Percentiles rank a stretch among this genome's conserved stretches.
phyloP scores from a whole-genome alignment of 2,113 vertebrate species.

The Pluvianellus socialis region DNA sequence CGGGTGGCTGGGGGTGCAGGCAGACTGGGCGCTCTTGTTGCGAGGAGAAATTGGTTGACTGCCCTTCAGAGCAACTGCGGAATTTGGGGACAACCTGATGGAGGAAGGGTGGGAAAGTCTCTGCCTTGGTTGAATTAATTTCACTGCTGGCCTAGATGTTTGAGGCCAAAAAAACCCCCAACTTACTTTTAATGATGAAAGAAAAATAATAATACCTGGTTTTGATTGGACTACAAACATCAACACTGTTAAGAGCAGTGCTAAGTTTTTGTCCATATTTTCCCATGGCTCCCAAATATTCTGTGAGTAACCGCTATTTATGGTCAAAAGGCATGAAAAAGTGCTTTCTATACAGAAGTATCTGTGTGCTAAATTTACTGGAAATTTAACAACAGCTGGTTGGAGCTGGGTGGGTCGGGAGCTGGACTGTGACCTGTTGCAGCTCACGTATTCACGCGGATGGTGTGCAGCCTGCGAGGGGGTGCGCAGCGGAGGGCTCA shows the following conservation, averaged over 20 bases:
- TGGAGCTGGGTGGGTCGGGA: background rate
- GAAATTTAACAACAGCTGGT: background rate
- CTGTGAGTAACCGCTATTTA: background rate
- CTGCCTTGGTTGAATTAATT: background rate
- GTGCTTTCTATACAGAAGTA: background rate
- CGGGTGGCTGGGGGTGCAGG: background rate
- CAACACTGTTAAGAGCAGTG: background rate
- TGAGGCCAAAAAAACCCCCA: background rate
- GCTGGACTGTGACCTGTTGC: background rate
- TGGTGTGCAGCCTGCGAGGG: too few species aligned
- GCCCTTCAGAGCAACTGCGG: background rate
- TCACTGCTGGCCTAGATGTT: background rate
- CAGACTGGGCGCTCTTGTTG: background rate
- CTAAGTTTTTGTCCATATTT: background rate
- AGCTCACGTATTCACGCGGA: rapidly evolving
- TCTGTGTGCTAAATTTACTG: background rate
- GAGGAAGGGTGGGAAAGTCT: background rate
- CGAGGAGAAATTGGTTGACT: background rate
- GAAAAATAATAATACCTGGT: background rate
- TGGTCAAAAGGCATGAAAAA: background rate
- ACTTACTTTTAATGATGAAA: background rate
- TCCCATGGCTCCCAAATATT: background rate
- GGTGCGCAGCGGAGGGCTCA: rapidly evolving
- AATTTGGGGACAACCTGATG: background rate
- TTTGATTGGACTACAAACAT: background rate